Percentiles rank a stretch among this genome's conserved stretches.
Evolutionary conservation across 2,888 invertebrate genomes (phyloP).

Genomic region (Azorinus chamasolen): DNA sequence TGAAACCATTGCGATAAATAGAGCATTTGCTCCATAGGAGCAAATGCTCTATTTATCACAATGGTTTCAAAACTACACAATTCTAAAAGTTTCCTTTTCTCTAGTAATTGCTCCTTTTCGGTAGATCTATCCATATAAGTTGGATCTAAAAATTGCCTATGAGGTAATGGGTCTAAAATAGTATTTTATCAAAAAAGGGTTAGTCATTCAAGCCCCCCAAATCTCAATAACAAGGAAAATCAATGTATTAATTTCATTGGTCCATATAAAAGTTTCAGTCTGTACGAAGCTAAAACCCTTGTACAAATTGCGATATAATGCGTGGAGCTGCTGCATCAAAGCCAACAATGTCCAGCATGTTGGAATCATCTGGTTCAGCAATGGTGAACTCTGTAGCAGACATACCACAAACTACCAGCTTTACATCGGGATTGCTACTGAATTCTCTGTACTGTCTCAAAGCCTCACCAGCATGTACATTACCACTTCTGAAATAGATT

Average conservation of each 20-base stretch:
- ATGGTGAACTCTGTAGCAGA: constrained; percentile 82
- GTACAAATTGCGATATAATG: constrained; percentile 81
- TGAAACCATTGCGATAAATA: too few relatives aligned
- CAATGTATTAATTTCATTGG: background rate
- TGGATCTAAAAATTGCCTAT: too few relatives aligned
- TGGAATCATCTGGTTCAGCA: constrained; percentile 85
- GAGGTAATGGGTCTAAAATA: too few relatives aligned
- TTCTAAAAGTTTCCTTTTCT: too few relatives aligned
- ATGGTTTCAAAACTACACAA: too few relatives aligned
- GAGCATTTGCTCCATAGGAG: too few relatives aligned
- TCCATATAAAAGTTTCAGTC: background rate
- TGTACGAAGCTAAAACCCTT: constrained; percentile 16
- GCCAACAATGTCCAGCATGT: constrained; percentile 85
- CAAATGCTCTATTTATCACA: too few relatives aligned
- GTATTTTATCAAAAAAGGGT: too few relatives aligned
- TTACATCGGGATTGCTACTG: constrained; percentile 79
- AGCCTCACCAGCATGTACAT: constrained; percentile 87
- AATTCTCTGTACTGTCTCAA: constrained; percentile 89
- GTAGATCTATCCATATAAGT: too few relatives aligned
- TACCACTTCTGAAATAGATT: constrained; percentile 57
- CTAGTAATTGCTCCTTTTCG: too few relatives aligned
- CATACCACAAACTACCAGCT: constrained; percentile 80
- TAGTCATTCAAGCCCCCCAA: too few relatives aligned
- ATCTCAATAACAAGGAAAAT: too few relatives aligned
- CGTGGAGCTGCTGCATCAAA: constrained; percentile 85